Conservation (phyloP, 2,113 vertebrate genomes). For the Excalfactoria chinensis region DNA sequence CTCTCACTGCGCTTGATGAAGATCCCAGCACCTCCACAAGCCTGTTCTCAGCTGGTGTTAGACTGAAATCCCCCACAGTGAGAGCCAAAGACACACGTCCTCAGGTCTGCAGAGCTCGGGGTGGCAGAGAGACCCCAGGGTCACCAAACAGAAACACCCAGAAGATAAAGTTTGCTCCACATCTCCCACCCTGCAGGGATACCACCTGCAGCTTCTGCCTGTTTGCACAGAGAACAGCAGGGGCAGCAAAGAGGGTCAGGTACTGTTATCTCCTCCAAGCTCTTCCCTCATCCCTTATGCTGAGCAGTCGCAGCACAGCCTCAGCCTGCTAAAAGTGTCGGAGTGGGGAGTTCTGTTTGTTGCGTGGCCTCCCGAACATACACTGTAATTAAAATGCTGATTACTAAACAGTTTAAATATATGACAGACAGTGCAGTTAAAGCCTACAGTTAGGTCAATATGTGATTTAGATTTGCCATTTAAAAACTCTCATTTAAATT, state of each 20-base stretch:
- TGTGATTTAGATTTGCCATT: conserved; percentile 89
- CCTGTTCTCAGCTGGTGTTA: background rate
- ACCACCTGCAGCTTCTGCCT: background rate
- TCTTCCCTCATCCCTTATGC: background rate
- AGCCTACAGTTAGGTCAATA: conserved; percentile 86
- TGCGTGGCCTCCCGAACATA: conserved; percentile 54
- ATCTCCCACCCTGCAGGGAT: background rate
- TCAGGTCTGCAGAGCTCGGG: background rate
- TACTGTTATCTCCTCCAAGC: background rate
- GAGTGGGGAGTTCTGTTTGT: conserved; percentile 74
- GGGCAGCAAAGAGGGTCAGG: background rate
- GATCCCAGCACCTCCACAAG: background rate
- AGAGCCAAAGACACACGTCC: background rate
- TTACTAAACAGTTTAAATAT: conserved; percentile 82
- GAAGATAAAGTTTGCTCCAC: background rate
- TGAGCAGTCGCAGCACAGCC: background rate
- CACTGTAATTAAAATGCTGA: conserved; percentile 82
- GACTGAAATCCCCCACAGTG: background rate
- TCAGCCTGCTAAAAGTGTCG: background rate
- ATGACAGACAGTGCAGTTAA: conserved; percentile 83
- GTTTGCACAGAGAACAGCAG: fast-evolving
- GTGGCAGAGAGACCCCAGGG: background rate
- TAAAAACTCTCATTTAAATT: conserved; percentile 91
- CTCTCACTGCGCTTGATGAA: background rate
- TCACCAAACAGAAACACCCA: background rate